Evolutionary conservation across 2,888 invertebrate genomes (phyloP), one percentile per base, ranked within the genome.

Genomic region (Euplagia quadripunctaria): DNA sequence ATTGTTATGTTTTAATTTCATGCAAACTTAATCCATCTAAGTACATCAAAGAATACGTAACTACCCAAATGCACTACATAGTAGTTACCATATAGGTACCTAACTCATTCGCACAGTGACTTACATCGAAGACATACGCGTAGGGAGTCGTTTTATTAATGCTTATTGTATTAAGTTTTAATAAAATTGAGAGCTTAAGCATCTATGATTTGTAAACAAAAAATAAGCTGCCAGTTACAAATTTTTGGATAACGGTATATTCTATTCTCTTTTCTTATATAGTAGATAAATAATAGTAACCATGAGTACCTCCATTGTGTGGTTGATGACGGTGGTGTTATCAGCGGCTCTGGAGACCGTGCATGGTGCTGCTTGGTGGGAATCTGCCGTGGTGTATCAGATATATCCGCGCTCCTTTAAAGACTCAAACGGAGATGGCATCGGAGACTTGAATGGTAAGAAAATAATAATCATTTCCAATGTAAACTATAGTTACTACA

Each of bases 381-480:
- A 97, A 86, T 97, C 96, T n/a, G 96, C 97, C 1, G 95, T 97
- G 11, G 95, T 98, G 76, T 98, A 98, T 91, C 98, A 98, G 92
- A 97, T 98, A 71, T 97, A 97, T 87, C 97, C 98, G 0, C 95
- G 97, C 75, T 97, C 98, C 0, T 98, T 97, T 93, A 96, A 96
- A 87, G 98, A 98, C 90, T 96, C 96, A 75, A 90, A 97, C 86
- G 97, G 96, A 0, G 97, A 98, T 87, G 98, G 98, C 0, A 93
- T 97, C 16, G 98, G 98, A 6, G 98, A 98, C 92, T 89, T 98
- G 12, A 96, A 96, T 87, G 98, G 98, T 96, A 84, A 92, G 90
- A 83, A 58, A 11, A 2, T 20, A 20, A 20, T 12, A 0, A 20
- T 20, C 31, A 31, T 2, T 31, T 1, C 31, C 31, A 2, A 31